These are phyloP conservation scores for Hemiscyllium ocellatum DNA, from an alignment of 2,113 vertebrate genomes.

Conservation along the genomic window DNA sequence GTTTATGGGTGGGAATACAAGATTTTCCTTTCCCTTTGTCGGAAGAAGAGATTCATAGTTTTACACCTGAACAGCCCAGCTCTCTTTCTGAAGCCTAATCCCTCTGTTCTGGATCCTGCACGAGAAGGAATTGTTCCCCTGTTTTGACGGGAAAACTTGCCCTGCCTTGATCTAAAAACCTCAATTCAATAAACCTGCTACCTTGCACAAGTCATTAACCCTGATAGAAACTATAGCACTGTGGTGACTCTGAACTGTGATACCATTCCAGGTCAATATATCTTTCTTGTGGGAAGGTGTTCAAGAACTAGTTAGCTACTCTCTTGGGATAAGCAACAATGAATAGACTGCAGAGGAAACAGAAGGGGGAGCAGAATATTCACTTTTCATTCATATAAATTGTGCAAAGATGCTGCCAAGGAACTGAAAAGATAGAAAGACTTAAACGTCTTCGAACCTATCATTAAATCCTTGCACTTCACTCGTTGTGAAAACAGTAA, in stretches of 20 bases:
- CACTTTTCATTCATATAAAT: slow-evolving; percentile 1
- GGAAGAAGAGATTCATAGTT: not conserved
- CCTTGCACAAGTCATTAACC: not conserved
- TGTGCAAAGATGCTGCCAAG: slow-evolving; percentile 3
- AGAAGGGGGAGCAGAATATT: not conserved
- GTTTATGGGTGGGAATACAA: not conserved
- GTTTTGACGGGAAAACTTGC: not conserved
- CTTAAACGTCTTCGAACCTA: slow-evolving; percentile 30
- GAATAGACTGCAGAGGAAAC: not conserved
- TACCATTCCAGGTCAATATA: not conserved
- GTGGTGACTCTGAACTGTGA: not conserved
- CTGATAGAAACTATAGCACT: too few relatives aligned
- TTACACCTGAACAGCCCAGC: not conserved
- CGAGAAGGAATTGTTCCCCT: not conserved
- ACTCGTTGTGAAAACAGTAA: slow-evolving; percentile 33
- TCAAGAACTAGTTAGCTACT: not conserved
- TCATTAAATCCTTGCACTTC: slow-evolving; percentile 37
- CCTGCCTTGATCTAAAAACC: not conserved
- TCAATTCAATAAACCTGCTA: not conserved
- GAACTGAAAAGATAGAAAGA: slow-evolving; percentile 27
- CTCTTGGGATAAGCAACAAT: not conserved
- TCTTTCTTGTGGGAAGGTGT: not conserved
- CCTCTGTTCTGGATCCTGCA: not conserved
- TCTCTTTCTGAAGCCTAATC: not conserved
- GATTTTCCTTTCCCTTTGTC: not conserved